Evolutionary conservation across 1,140 invertebrate species (phyloP).

Genomic region (Radopholus similis): DNA sequence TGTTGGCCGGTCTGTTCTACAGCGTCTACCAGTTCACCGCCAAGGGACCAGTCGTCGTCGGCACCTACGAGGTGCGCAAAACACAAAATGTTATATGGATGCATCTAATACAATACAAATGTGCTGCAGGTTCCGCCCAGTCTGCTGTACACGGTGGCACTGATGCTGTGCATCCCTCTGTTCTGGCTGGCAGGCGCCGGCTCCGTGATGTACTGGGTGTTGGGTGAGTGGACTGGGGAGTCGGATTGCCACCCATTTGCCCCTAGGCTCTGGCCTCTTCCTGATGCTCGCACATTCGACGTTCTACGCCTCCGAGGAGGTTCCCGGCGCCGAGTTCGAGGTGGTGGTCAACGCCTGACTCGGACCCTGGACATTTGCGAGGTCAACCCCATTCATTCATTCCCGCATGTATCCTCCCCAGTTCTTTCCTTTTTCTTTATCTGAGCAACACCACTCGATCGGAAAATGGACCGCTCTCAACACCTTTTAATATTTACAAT

Average conservation of each 20-base stretch:
- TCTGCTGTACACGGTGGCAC: slow-evolving; percentile 38
- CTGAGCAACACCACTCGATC: too few species aligned
- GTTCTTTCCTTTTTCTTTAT: too few species aligned
- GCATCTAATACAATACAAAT: not conserved
- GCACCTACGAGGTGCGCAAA: slow-evolving; percentile 29
- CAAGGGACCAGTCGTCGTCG: slow-evolving; percentile 37
- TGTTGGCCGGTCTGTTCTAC: slow-evolving; percentile 35
- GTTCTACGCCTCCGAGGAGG: slow-evolving; percentile 39
- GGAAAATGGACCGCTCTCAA: too few species aligned
- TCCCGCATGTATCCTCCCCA: too few species aligned
- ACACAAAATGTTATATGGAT: not conserved
- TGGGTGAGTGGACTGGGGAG: slow-evolving; percentile 27
- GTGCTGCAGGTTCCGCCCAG: slow-evolving; percentile 28
- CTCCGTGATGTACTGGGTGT: slow-evolving; percentile 42
- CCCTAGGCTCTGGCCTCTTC: slow-evolving; percentile 24
- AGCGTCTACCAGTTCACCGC: slow-evolving; percentile 33
- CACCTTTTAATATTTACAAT: too few species aligned
- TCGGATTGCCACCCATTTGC: not conserved
- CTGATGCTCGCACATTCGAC: slow-evolving; percentile 37
- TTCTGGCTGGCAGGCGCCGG: slow-evolving; percentile 40
- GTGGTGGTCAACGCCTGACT: slow-evolving; percentile 30
- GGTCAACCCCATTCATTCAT: too few species aligned
- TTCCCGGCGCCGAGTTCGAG: slow-evolving; percentile 39
- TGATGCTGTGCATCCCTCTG: slow-evolving; percentile 41
- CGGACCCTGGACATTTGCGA: too few species aligned